A percentile compares a stretch with the other conserved stretches of the same genome.
Conservation (phyloP, 53 echinoderm and acorn worm genomes). For the Stichopus horrens region DNA sequence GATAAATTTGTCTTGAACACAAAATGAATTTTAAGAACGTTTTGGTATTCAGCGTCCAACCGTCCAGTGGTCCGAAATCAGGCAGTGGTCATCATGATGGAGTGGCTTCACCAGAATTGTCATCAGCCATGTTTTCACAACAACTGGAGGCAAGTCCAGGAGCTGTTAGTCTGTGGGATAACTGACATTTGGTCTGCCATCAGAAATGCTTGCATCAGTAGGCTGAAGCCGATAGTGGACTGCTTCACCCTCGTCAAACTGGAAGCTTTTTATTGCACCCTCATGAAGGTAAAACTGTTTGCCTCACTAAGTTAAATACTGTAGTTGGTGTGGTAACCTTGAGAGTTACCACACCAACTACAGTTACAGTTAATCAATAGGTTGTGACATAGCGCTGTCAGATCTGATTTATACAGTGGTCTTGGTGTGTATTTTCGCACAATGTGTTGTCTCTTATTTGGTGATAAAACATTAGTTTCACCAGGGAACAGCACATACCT, state of each 20-base stretch:
- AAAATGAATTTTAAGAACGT: neutral
- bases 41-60: constrained; percentile 55
- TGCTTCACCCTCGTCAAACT: constrained; percentile 70
- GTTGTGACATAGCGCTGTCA: too few relatives aligned
- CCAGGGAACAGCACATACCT: too few relatives aligned
- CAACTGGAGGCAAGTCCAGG: constrained; percentile 58
- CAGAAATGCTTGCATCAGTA: constrained; percentile 72
- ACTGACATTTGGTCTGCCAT: constrained; percentile 96
- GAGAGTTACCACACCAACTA: too few relatives aligned
- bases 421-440: too few relatives aligned
- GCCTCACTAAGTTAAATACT: too few relatives aligned
- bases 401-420: too few relatives aligned
- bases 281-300: constrained; percentile 64
- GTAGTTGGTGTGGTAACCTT: too few relatives aligned
- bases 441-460: too few relatives aligned
- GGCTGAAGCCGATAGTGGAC: constrained; percentile 66
- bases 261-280: constrained; percentile 67
- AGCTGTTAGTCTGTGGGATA: constrained; percentile 71
- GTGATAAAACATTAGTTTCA: too few relatives aligned
- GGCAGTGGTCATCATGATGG: constrained; percentile 88
- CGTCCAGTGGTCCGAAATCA: constrained; percentile 95
- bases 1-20: too few relatives aligned
- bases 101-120: constrained; percentile 79
- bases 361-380: too few relatives aligned
- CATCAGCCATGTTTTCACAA: constrained; percentile 54